Conservation (phyloP, 2,113 vertebrate genomes). For the Notiomystis cincta region DNA sequence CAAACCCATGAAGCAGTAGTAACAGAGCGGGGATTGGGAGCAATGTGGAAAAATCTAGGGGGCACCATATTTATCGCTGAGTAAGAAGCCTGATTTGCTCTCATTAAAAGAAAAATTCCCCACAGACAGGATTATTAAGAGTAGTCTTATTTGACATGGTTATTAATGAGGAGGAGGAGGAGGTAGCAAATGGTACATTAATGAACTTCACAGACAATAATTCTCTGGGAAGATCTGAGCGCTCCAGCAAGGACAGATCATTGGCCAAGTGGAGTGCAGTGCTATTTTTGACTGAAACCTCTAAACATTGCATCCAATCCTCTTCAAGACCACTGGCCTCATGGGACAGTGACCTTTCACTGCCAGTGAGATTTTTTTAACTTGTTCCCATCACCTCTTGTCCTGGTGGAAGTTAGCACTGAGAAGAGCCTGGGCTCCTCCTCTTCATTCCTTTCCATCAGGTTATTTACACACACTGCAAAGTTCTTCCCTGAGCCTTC, state of each 20-base stretch:
- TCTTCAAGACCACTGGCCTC: background rate
- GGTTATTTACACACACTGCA: background rate
- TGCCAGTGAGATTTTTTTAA: background rate
- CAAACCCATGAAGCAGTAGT: background rate
- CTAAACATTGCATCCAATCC: background rate
- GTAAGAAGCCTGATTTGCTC: background rate
- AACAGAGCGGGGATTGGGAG: background rate
- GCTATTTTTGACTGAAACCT: background rate
- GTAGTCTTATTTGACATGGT: constrained; percentile 8
- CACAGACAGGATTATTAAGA: background rate
- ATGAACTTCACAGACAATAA: constrained; percentile 10
- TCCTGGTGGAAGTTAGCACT: background rate
- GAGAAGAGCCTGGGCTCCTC: background rate
- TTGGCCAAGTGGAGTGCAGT: background rate
- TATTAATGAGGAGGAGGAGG: constrained; percentile 44
- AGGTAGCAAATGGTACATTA: background rate
- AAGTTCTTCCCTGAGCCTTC: background rate
- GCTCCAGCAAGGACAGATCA: background rate
- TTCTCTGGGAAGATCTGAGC: background rate
- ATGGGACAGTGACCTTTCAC: background rate
- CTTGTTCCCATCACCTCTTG: background rate
- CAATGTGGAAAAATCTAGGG: background rate
- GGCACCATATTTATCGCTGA: background rate
- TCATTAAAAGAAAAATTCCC: constrained; percentile 44
- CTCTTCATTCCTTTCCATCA: background rate